Evolutionary conservation across 2,888 invertebrate species (phyloP), one percentile per base, ranked within the genome.

Genomic region (Aphelenchoides bicaudatus): DNA sequence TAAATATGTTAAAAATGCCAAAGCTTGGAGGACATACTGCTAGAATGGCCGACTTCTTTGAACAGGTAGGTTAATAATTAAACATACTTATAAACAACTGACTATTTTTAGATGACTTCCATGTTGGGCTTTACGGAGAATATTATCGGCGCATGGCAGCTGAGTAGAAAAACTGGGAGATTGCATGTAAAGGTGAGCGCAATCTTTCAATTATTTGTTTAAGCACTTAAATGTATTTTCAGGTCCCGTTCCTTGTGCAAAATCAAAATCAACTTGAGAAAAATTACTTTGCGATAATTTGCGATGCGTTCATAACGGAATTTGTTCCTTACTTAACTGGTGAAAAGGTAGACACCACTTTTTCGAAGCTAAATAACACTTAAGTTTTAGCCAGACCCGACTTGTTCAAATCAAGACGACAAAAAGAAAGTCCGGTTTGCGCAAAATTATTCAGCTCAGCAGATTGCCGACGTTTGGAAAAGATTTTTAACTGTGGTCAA

Each of bases 71-170:
- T 56, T 28, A 19, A 10, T n/a, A 10, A 10, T 10, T 43, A n/a
- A n/a, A n/a, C 46, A 19, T 19, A 10, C 16, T 10, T 19, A 19
- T 10, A 8, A n/a, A 13, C 23, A 19, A 43, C 23, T 10, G n/a
- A 10, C 10, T 19, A 43, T 25, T 37, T 66, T 50, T 58, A 74
- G 74, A 56, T 75, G 52, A 77, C 77, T 4, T 65, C 68, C 16
- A 76, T 77, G 75, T 61, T 77, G 16, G 77, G 77, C 29, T 73
- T 66, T 48, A 72, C 77, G 25, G 77, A 77, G 53, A 77, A 77
- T 63, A 37, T 78, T 29, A 65, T 70, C 6, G 77, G 77, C 3
- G 77, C 77, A 5, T 77, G 77, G 77, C 77, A 78, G 58, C 58
- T 77, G 50, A 70, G 71, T 23, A 63, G 77, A 25, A 77, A 77